Evolutionary conservation across 1,140 invertebrate genomes (phyloP), one percentile per base, ranked within the genome.

Genomic region (Physella acuta): DNA sequence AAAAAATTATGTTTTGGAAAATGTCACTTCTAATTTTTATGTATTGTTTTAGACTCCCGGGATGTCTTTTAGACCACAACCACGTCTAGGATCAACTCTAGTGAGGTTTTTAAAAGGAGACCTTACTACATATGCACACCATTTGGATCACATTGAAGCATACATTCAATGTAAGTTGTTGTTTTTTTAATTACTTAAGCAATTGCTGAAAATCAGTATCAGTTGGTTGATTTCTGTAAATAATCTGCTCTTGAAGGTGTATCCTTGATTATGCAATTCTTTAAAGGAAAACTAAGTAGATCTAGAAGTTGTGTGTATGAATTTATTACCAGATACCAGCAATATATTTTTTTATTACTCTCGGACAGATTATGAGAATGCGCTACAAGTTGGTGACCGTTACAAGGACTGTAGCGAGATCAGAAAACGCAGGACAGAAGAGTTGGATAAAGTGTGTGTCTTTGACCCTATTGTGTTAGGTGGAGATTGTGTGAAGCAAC

Each of bases 51-150:
- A 77, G 53, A 69, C 71, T 5, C 71, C 71, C 67, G 78, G 78
- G 34, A 88, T 97, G 76, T 94, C 94, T 71, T 97, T 97, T 87
- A 88, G 94, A 77, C 94, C 95, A 61, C 93, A 93, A 90, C 94
- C 94, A 34, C 93, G 94, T 84, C 90, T 94, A 76, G 93, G 94
- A 82, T 94, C 93, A 81, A 96, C 94, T 56, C 88, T 97, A 67
- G 94, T 97, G 82, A 94, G 93, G 91, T 95, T 95, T 87, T 91
- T 75, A 3, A 74, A 78, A 34, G 79, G 78, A 11, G 71, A 78
- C 44, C 65, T 72, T 0, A 64, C 75, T 20, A 79, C 73, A 16
- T 79, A 79, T 61, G 71, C 74, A 8, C 69, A 71, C 30, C 78
- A 78, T 55, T 73, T 76, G 8, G 78, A 80, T 58, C 76, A 80